A percentile compares a stretch with the other conserved stretches of the same genome.
These are phyloP conservation scores for Melanargia galathea DNA, from an alignment of 2,888 invertebrate genomes.

Conservation along the genomic window DNA sequence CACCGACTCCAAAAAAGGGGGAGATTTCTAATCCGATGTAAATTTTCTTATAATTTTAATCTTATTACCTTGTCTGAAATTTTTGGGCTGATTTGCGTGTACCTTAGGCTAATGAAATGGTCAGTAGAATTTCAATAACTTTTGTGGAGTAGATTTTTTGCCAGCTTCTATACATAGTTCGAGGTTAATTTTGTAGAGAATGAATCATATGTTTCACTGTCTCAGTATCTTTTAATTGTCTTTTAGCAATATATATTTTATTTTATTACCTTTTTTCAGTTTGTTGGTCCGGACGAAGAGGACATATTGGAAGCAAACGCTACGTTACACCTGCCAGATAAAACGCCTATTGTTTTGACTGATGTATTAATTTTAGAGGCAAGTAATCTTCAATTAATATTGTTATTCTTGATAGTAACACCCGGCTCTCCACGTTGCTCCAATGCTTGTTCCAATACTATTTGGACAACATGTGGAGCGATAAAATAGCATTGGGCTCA, in stretches of 20 bases:
- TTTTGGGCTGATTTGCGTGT: no score
- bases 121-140: not conserved
- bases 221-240: not conserved
- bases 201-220: not conserved
- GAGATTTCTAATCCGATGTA: not conserved
- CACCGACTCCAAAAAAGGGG: not conserved
- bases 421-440: no score
- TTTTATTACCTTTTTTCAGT: constrained; percentile 52
- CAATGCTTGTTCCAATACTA: no score
- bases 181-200: no score
- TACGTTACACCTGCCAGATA: constrained; percentile 66
- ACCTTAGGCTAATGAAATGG: not conserved
- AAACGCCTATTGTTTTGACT: constrained; percentile 71
- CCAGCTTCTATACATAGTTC: no score
- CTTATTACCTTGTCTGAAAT: no score
- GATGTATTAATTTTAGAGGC: constrained; percentile 75
- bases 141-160: not conserved
- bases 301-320: constrained; percentile 73
- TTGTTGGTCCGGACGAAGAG: constrained; percentile 64
- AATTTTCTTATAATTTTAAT: no score
- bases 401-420: not conserved
- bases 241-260: not conserved
- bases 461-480: no score
- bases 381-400: constrained; percentile 24
- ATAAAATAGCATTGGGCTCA: no score